phyloP scores from a whole-genome alignment of 1,140 invertebrate species.

The Campoletis sonorensis region DNA sequence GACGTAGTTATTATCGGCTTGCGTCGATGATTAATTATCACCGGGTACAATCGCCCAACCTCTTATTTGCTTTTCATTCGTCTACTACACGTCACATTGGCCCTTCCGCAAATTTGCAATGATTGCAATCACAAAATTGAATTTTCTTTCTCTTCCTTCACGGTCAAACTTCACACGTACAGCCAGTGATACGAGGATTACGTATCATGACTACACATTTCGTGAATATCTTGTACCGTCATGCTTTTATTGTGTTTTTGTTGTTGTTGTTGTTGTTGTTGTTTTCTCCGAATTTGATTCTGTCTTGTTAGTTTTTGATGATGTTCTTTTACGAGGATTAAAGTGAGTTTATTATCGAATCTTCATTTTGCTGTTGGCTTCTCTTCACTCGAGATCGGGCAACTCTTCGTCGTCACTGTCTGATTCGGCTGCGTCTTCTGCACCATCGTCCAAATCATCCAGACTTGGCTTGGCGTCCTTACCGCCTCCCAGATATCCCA shows the following conservation, averaged over 20 bases:
- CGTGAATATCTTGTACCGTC: neutral
- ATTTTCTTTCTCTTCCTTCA: neutral
- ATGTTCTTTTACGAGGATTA: conserved; percentile 52
- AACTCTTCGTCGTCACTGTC: conserved; percentile 80
- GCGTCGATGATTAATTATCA: neutral
- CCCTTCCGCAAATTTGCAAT: conserved; percentile 31
- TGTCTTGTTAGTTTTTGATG: conserved; percentile 48
- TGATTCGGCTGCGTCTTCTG: conserved; percentile 66
- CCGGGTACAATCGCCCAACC: neutral
- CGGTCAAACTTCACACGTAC: neutral
- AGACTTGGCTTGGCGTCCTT: conserved; percentile 74
- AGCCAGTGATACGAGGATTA: neutral
- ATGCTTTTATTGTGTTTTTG: neutral
- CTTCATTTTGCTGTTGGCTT: conserved; percentile 52
- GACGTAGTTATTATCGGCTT: neutral
- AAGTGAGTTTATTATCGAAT: conserved; percentile 55
- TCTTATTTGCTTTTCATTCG: conserved; percentile 4
- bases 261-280: neutral
- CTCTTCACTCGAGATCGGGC: conserved; percentile 77
- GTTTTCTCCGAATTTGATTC: neutral
- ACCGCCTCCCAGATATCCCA: conserved; percentile 79
- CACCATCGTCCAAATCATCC: conserved; percentile 72
- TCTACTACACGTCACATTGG: conserved; percentile 37
- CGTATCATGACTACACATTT: neutral
- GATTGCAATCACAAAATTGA: conserved; percentile 35